Percentiles rank a stretch among this genome's conserved stretches.
phyloP scores from a whole-genome alignment of 2,113 vertebrate species.

The Madoqua kirkii region DNA sequence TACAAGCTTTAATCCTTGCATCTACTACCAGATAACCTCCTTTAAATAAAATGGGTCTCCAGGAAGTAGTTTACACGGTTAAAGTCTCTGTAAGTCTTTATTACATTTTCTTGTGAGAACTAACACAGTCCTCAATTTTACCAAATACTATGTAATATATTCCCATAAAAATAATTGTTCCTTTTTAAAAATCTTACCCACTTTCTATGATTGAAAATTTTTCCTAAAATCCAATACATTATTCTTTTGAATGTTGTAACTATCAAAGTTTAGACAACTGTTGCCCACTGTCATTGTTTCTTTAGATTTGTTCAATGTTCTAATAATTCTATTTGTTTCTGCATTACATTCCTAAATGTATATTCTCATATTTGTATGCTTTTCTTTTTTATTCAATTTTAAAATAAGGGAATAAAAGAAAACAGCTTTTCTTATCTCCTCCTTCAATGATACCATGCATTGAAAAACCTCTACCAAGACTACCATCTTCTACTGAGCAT shows the following conservation, averaged over 20 bases:
- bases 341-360: background rate
- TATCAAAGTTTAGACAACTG: background rate
- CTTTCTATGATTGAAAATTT: background rate
- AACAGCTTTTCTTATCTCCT: background rate
- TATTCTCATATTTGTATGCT: background rate
- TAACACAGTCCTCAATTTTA: background rate
- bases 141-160: background rate
- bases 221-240: background rate
- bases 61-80: background rate
- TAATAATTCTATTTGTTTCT: background rate
- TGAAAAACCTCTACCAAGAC: background rate
- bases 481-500: background rate
- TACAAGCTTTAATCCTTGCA: background rate
- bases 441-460: background rate
- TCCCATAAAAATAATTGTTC: background rate
- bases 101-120: background rate
- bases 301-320: background rate
- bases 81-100: background rate
- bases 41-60: background rate
- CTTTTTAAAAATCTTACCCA: background rate
- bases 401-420: background rate
- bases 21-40: background rate
- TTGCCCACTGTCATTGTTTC: background rate
- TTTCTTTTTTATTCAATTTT: background rate
- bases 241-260: background rate